Conservation (phyloP, 2,113 vertebrate genomes). For the Oxyruncus cristatus region DNA sequence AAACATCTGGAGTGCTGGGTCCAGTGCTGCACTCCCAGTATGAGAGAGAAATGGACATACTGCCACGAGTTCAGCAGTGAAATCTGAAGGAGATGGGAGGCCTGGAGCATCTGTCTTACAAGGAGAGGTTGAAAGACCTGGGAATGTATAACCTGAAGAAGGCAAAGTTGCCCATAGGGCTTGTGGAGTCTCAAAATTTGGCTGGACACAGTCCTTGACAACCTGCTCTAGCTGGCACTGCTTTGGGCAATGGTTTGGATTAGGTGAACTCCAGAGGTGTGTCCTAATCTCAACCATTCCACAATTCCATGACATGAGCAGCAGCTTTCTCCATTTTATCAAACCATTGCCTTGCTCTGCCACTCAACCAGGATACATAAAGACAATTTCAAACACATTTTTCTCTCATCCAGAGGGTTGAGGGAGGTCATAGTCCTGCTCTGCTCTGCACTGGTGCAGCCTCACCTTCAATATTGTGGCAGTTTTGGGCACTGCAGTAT, state of each 20-base stretch:
- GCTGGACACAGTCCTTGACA: background rate
- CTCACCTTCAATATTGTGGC: background rate
- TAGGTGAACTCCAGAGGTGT: background rate
- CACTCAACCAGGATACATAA: background rate
- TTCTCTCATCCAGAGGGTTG: background rate
- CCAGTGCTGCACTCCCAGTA: background rate
- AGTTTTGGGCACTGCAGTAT: background rate
- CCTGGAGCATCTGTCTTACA: background rate
- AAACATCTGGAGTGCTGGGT: background rate
- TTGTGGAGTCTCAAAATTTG: background rate
- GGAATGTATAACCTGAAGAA: background rate
- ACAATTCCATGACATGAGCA: background rate
- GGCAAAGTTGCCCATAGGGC: rapidly evolving
- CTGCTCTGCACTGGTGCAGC: background rate
- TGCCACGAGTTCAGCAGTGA: background rate
- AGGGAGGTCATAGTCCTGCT: background rate
- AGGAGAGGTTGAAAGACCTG: background rate
- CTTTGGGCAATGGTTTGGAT: background rate
- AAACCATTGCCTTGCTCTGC: background rate
- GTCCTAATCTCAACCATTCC: background rate
- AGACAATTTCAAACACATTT: background rate
- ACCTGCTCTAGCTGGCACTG: background rate
- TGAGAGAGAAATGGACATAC: background rate
- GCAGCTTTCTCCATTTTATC: background rate
- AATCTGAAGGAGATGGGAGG: background rate